Percentiles rank a stretch among this genome's conserved stretches.
Evolutionary conservation across 2,113 vertebrate species (phyloP).

Genomic region (Deroptyus accipitrinus): DNA sequence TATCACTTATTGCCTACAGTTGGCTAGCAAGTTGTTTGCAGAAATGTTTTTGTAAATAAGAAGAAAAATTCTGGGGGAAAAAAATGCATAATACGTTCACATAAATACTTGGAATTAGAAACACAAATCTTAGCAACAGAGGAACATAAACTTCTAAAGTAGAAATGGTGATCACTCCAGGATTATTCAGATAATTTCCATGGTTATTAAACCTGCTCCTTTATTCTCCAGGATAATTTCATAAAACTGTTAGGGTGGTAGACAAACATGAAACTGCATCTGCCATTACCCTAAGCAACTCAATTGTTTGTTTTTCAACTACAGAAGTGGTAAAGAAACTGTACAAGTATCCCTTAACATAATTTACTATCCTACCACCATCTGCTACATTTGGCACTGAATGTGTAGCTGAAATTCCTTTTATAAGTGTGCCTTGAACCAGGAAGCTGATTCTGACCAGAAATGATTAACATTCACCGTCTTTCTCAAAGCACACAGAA

Average conservation of each 20-base stretch:
- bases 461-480: constrained; percentile 19
- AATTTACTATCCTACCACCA: constrained; percentile 64
- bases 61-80: neutral
- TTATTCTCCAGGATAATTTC: constrained; percentile 49
- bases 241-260: constrained; percentile 46
- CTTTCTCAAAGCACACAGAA: neutral
- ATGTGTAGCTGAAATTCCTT: constrained; percentile 18
- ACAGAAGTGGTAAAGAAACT: constrained; percentile 58
- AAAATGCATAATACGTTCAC: neutral
- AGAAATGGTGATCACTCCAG: neutral
- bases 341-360: constrained; percentile 60
- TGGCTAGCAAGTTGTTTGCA: neutral
- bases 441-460: constrained; percentile 52
- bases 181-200: constrained; percentile 41
- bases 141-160: constrained; percentile 35
- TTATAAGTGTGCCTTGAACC: constrained; percentile 50
- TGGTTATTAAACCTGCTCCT: constrained; percentile 30
- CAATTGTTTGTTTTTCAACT: constrained; percentile 57
- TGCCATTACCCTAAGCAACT: constrained; percentile 57
- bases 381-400: constrained; percentile 67
- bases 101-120: neutral
- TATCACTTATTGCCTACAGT: neutral
- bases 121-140: constrained; percentile 6
- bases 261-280: constrained; percentile 25
- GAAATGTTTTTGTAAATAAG: neutral